Evolutionary conservation across 2,113 vertebrate species (phyloP), one percentile per base, ranked within the genome.

Genomic region (Poicephalus meyeri): DNA sequence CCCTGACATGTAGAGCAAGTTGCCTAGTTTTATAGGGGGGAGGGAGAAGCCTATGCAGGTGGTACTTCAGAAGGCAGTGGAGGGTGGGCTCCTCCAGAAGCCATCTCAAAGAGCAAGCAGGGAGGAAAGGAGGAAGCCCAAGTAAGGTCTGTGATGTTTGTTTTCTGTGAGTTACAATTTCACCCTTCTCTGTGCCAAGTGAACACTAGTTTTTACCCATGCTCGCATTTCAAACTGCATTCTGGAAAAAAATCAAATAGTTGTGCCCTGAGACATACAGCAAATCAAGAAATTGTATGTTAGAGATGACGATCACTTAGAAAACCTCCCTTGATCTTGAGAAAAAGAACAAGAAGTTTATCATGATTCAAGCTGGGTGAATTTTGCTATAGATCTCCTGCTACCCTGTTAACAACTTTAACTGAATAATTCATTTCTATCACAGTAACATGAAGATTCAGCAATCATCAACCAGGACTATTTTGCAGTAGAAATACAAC

Each of bases 371-470:
- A 65, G 11, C n/a, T 65, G 17, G 15, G 28, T 87, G 25, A 61
- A 82, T 79, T 86, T 83, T 66, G 35, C 37, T 33, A 11, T n/a
- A n/a, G 39, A 89, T 80, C 35, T 87, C 33, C 39, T 71, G 37
- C 58, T 52, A 47, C 19, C 25, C 35, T 52, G 29, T n/a, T 80
- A 77, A 83, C 29, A 93, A 41, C 16, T 61, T 56, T 25, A 82
- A 86, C 49, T 60, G 55, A 74, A 80, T 87, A 79, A 68, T 89
- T 92, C 5, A 85, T 83, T 92, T 68, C 73, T 87, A 47, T n/a
- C 31, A 65, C 42, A 44, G 42, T n/a, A 78, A 64, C 13, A 56
- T 31, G 44, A 47, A 64, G 20, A 76, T 85, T 93, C 61, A 79
- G 61, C 16, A 80, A 26, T 21, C 49, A 53, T 23, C 61, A 89